A percentile compares a stretch with the other conserved stretches of the same genome.
phyloP scores from a whole-genome alignment of 2,797 vertebrate genomes.

The Acanthopagrus latus region DNA sequence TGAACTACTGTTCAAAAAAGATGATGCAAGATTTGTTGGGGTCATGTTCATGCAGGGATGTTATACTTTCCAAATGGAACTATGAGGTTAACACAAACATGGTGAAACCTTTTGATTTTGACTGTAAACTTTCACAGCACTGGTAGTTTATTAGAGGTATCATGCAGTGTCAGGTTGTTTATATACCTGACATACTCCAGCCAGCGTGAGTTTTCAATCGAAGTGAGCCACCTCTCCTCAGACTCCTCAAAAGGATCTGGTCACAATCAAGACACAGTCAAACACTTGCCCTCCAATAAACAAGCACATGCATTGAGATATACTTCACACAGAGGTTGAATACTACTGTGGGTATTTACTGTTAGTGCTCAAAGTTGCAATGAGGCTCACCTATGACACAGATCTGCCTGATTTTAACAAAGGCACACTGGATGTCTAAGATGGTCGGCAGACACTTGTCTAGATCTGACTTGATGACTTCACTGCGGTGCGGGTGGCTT shows the following conservation, averaged over 20 bases:
- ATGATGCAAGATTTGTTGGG: too few relatives aligned
- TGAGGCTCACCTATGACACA: conserved; percentile 92
- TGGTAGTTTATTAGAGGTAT: neutral
- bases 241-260: conserved; percentile 96
- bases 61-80: conserved; percentile 1
- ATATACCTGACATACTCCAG: conserved; percentile 94
- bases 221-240: conserved; percentile 95
- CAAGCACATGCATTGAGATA: neutral
- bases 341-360: too few relatives aligned
- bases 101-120: neutral
- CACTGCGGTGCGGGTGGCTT: conserved; percentile 94
- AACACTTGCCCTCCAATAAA: conserved; percentile 10
- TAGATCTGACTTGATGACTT: conserved; percentile 90
- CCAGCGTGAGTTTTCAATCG: conserved; percentile 94
- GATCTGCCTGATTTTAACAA: conserved; percentile 91
- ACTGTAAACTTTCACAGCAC: neutral
- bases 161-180: conserved; percentile 10
- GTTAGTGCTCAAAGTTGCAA: neutral
- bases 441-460: conserved; percentile 92
- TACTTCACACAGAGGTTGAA: neutral
- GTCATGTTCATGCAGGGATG: neutral
- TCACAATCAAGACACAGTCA: conserved; percentile 49
- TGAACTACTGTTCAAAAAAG: too few relatives aligned
- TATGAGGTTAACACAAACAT: neutral
- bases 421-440: conserved; percentile 93